A percentile compares a stretch with the other conserved stretches of the same genome.
phyloP scores from a whole-genome alignment of 2,113 vertebrate species.

The Ceyx cyanopectus region DNA sequence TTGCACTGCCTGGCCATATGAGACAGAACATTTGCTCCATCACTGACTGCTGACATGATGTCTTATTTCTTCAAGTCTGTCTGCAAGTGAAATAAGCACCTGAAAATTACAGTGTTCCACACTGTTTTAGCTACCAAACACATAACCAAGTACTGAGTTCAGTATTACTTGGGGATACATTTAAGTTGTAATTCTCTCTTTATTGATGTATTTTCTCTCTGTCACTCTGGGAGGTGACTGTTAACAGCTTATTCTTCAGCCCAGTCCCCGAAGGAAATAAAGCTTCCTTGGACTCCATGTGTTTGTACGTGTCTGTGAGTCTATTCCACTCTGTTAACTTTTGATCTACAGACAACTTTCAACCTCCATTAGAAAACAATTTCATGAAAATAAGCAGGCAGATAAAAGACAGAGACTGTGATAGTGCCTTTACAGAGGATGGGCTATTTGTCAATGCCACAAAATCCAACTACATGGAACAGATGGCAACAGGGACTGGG shows the following conservation, averaged over 20 bases:
- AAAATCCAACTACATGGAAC: background rate
- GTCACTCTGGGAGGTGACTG: background rate
- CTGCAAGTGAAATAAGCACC: background rate
- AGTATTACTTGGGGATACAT: background rate
- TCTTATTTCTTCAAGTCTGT: constrained; percentile 1
- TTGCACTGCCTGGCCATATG: background rate
- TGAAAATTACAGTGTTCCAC: background rate
- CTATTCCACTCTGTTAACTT: background rate
- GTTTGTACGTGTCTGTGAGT: background rate
- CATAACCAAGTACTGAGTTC: background rate
- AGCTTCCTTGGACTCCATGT: background rate
- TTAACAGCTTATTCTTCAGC: background rate
- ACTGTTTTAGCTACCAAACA: background rate
- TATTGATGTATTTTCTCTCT: background rate
- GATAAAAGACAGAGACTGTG: background rate
- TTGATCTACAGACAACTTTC: background rate
- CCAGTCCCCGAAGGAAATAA: background rate
- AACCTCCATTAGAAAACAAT: background rate
- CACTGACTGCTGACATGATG: background rate
- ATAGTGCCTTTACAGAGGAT: background rate
- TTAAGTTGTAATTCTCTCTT: background rate
- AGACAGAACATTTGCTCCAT: background rate
- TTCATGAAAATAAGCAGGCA: background rate
- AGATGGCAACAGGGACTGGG: background rate
- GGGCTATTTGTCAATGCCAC: background rate